Percentiles rank a stretch among this genome's conserved stretches.
phyloP scores from a whole-genome alignment of 2,888 invertebrate species.

The Agrotis puta region DNA sequence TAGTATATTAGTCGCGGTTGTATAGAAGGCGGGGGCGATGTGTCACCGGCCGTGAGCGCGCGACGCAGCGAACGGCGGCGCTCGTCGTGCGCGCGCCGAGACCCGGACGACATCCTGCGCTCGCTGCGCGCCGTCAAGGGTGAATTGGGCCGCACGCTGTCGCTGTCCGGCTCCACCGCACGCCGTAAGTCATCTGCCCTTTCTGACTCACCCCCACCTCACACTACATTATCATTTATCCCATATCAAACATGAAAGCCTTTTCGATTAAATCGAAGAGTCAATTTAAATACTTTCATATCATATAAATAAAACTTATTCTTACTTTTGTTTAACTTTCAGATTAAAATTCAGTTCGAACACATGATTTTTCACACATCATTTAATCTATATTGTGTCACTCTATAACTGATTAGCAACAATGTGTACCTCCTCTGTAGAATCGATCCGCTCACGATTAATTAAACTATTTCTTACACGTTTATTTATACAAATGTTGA shows the following conservation, averaged over 20 bases:
- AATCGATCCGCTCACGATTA: conserved; percentile 44
- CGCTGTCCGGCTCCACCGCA: conserved; percentile 93
- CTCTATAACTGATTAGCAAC: conserved; percentile 34
- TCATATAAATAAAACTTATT: conserved; percentile 9
- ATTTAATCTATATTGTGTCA: conserved; percentile 38
- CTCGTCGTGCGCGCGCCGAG: conserved; percentile 95
- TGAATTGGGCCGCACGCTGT: conserved; percentile 95
- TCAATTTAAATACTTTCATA: conserved; percentile 13
- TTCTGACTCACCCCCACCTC: conserved; percentile 11
- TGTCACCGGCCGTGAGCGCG: conserved; percentile 74
- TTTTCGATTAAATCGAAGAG: conserved; percentile 16
- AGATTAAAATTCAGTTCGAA: conserved; percentile 41
- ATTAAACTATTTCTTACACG: conserved; percentile 57
- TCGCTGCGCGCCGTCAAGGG: conserved; percentile 95
- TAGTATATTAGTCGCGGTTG: conserved; percentile 66
- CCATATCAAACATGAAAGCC: conserved; percentile 26
- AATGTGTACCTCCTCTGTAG: conserved; percentile 44
- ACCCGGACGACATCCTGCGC: conserved; percentile 96
- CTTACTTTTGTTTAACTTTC: conserved; percentile 38
- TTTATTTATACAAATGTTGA: conserved; percentile 63
- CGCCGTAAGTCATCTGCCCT: conserved; percentile 92
- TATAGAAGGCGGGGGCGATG: conserved; percentile 77
- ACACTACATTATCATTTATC: conserved; percentile 33
- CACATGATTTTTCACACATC: conserved; percentile 45
- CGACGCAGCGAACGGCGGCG: conserved; percentile 93